A percentile compares a stretch with the other conserved stretches of the same genome.
These are phyloP conservation scores for Heliocidaris erythrogramma DNA, from an alignment of 35 echinoderm and acorn worm genomes.

Conservation along the genomic window DNA sequence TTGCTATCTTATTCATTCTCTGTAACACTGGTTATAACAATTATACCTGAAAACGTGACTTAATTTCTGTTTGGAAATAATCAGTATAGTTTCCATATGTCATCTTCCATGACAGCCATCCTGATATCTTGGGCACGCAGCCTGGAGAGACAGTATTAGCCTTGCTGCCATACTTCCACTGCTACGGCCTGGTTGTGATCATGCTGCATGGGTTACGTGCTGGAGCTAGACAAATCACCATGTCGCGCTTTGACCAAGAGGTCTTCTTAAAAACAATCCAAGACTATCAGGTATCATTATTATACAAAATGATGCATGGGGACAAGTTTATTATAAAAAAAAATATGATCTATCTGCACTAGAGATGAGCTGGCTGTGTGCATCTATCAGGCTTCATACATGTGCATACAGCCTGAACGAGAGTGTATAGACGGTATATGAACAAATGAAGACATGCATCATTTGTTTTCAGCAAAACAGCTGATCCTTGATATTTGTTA, in stretches of 20 bases:
- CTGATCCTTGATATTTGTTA: too few species aligned
- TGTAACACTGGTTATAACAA: background rate
- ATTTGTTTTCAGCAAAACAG: too few species aligned
- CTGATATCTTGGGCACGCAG: background rate
- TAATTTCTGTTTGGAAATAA: background rate
- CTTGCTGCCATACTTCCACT: constrained; percentile 64
- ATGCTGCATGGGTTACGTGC: constrained; percentile 33
- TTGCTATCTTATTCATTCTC: background rate
- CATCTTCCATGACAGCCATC: background rate
- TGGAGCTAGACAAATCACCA: constrained; percentile 47
- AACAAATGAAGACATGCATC: too few species aligned
- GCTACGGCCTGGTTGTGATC: constrained; percentile 52
- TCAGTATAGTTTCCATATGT: background rate
- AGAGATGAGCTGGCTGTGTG: too few species aligned
- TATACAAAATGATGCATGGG: too few species aligned
- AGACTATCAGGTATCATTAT: constrained; percentile 62
- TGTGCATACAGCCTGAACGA: too few species aligned
- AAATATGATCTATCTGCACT: too few species aligned
- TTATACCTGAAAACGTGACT: background rate
- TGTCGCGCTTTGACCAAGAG: constrained; percentile 73
- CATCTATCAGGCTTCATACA: too few species aligned
- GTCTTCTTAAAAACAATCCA: constrained; percentile 56
- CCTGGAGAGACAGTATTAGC: background rate
- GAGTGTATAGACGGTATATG: too few species aligned
- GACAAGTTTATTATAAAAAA: too few species aligned